These are phyloP conservation scores for Solen grandis DNA, from an alignment of 1,140 invertebrate genomes.

Conservation along the genomic window DNA sequence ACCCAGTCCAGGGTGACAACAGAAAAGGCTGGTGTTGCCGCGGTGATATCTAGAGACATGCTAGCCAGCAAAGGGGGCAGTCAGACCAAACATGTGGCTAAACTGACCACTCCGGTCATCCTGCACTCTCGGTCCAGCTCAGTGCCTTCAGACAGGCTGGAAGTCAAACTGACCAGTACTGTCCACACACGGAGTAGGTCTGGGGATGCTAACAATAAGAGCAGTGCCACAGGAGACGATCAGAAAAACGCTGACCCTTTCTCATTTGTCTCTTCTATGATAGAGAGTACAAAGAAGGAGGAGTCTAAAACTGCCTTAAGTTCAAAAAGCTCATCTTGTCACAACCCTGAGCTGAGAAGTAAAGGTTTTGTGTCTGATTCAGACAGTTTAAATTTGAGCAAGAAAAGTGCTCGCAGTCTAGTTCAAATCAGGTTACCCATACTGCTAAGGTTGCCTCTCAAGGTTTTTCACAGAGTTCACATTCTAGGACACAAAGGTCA, in stretches of 20 bases:
- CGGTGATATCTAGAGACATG: no score
- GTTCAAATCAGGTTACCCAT: not conserved
- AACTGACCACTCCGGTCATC: not conserved
- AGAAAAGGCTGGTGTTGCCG: no score
- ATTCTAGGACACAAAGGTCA: not conserved
- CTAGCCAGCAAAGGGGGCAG: no score
- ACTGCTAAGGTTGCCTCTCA: not conserved
- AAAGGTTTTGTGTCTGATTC: no score
- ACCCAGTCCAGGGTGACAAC: no score
- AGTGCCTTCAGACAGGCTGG: not conserved
- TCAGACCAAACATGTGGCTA: no score
- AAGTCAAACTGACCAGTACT: not conserved
- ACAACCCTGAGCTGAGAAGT: no score
- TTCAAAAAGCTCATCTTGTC: no score
- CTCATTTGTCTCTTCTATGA: slow-evolving; percentile 1
- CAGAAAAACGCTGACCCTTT: slow-evolving; percentile 5
- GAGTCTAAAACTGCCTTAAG: no score
- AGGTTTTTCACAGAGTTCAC: not conserved
- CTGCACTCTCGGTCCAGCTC: not conserved
- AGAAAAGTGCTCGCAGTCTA: no score
- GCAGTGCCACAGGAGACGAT: not conserved
- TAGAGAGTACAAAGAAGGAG: not conserved
- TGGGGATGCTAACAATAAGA: slow-evolving; percentile 1
- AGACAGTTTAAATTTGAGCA: no score
- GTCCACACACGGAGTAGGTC: slow-evolving; percentile 11